Conservation (phyloP, 2,797 vertebrate genomes). For the Rhinichthys osculus region DNA sequence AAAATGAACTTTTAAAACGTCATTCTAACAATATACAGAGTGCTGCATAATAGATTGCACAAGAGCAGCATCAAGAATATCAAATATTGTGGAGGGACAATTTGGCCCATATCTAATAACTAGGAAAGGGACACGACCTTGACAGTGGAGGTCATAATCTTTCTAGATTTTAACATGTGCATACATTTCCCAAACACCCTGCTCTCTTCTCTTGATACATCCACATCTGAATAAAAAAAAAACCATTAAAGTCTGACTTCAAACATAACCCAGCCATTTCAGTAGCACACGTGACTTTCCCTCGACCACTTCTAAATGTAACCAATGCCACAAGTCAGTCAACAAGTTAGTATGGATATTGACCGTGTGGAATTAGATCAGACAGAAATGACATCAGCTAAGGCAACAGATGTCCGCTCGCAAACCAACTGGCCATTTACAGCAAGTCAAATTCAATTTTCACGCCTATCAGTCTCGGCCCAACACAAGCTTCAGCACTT, state of each 20-base stretch:
- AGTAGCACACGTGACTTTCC: background rate
- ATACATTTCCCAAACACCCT: background rate
- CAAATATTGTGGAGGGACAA: background rate
- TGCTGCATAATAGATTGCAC: too few relatives aligned
- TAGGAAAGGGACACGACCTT: too few relatives aligned
- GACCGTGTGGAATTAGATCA: slow-evolving; percentile 37
- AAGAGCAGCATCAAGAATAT: too few relatives aligned
- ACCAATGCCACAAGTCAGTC: slow-evolving; percentile 20
- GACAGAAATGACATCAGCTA: slow-evolving; percentile 47
- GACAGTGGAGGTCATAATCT: background rate
- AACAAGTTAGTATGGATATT: slow-evolving; percentile 37
- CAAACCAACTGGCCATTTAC: slow-evolving; percentile 28
- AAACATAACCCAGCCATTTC: slow-evolving; percentile 10
- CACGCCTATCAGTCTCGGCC: slow-evolving; percentile 46
- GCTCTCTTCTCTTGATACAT: background rate
- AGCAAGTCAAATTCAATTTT: slow-evolving; percentile 47
- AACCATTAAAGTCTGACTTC: background rate
- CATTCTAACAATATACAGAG: background rate
- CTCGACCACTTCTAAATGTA: slow-evolving; percentile 4
- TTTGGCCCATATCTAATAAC: background rate
- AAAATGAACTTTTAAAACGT: background rate
- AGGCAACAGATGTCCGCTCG: slow-evolving; percentile 23
- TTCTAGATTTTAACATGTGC: background rate
- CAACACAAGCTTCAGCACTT: background rate
- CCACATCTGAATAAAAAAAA: background rate